Percentiles rank a stretch among this genome's conserved stretches.
Conservation (phyloP, 2,888 invertebrate species). For the Phytoseiulus persimilis region DNA sequence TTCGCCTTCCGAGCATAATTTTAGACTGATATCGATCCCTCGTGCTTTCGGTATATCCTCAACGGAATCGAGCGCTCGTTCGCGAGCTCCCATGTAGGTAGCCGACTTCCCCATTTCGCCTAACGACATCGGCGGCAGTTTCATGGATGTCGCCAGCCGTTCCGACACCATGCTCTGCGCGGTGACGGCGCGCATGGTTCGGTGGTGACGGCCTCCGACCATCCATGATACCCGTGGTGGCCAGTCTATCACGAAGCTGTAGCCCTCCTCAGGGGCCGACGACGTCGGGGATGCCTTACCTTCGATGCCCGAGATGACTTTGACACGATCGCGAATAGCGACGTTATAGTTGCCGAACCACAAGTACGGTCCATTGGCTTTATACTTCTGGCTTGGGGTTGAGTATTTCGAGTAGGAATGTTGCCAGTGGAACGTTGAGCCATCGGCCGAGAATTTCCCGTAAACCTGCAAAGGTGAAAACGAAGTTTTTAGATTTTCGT, state of each 20-base stretch:
- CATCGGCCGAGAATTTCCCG: slow-evolving; percentile 66
- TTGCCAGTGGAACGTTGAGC: slow-evolving; percentile 74
- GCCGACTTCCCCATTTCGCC: background rate
- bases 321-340: slow-evolving; percentile 86
- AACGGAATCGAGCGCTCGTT: background rate
- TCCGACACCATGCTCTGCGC: background rate
- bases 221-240: background rate
- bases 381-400: slow-evolving; percentile 76
- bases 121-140: background rate
- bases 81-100: background rate
- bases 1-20: background rate
- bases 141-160: background rate
- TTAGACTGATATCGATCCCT: background rate
- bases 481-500: slow-evolving; percentile 24
- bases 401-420: slow-evolving; percentile 88
- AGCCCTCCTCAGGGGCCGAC: background rate
- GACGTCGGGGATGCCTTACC: slow-evolving; percentile 53
- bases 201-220: background rate
- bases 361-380: slow-evolving; percentile 81
- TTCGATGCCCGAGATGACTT: slow-evolving; percentile 84
- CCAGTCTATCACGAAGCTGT: background rate
- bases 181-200: background rate
- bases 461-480: slow-evolving; percentile 58
- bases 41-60: background rate
- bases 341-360: slow-evolving; percentile 98